Conservation (phyloP, 2,888 invertebrate species). For the Villa cingulata region DNA sequence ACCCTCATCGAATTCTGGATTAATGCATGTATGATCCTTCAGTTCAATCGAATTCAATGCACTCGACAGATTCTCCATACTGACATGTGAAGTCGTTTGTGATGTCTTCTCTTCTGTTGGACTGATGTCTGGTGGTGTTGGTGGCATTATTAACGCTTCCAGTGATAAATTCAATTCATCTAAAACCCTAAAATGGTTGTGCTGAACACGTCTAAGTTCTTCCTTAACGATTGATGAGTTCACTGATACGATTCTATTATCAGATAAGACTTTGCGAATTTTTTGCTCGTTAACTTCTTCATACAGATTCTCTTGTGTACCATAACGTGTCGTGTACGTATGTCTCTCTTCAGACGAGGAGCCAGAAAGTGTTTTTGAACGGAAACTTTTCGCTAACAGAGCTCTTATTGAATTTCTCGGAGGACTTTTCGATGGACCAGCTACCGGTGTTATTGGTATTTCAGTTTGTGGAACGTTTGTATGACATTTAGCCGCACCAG, state of each 20-base stretch:
- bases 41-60: slow-evolving; percentile 34
- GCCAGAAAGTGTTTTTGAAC: slow-evolving; percentile 26
- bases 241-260: slow-evolving; percentile 50
- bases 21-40: slow-evolving; percentile 35
- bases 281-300: slow-evolving; percentile 36
- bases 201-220: slow-evolving; percentile 71
- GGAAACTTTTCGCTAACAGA: slow-evolving; percentile 31
- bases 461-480: slow-evolving; percentile 46
- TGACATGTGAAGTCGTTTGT: slow-evolving; percentile 25
- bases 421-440: slow-evolving; percentile 31
- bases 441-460: slow-evolving; percentile 16
- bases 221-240: slow-evolving; percentile 63
- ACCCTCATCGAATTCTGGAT: slow-evolving; percentile 35
- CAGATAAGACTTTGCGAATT: slow-evolving; percentile 34
- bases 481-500: slow-evolving; percentile 46
- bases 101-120: slow-evolving; percentile 45
- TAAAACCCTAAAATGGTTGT: slow-evolving; percentile 67
- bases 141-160: slow-evolving; percentile 82
- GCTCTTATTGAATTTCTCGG: slow-evolving; percentile 34
- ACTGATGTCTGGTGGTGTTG: slow-evolving; percentile 36
- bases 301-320: slow-evolving; percentile 55
- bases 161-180: slow-evolving; percentile 77
- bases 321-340: slow-evolving; percentile 63
- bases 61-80: slow-evolving; percentile 32
- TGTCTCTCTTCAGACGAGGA: slow-evolving; percentile 37